Conservation (phyloP, 2,797 vertebrate species). For the Leptatherina wallacei region DNA sequence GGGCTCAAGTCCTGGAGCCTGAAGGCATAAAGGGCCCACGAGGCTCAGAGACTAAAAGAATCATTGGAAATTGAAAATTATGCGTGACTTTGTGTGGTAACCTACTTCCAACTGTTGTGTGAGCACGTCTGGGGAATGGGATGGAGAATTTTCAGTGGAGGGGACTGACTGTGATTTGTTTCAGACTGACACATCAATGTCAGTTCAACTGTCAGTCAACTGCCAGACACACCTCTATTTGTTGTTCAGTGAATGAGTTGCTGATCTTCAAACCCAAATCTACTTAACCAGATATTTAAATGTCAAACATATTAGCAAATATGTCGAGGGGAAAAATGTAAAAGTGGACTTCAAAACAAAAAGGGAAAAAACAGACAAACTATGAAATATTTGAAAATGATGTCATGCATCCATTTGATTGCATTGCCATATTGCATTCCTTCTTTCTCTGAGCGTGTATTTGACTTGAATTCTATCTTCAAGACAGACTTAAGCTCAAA, state of each 20-base stretch:
- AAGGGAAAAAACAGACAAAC: not conserved
- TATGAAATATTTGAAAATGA: not conserved
- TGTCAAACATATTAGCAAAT: not conserved
- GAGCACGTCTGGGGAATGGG: not conserved
- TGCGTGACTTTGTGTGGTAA: constrained; percentile 2
- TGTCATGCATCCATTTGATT: not conserved
- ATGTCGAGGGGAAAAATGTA: not conserved
- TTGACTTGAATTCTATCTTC: not conserved
- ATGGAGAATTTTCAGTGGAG: not conserved
- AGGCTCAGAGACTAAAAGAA: not conserved
- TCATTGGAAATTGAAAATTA: constrained; percentile 4
- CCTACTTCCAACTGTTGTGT: constrained; percentile 5
- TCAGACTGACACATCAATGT: constrained; percentile 1
- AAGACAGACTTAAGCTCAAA: not conserved
- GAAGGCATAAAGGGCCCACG: not conserved
- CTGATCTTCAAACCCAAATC: not conserved
- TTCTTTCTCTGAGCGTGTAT: not conserved
- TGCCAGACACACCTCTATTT: not conserved
- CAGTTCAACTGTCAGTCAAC: not conserved
- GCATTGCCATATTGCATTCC: not conserved
- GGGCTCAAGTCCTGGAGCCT: not conserved
- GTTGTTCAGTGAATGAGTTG: not conserved
- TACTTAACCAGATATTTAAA: not conserved
- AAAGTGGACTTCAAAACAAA: not conserved
- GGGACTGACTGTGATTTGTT: not conserved